These are phyloP conservation scores for Xiphorhynchus erythropygius DNA, from an alignment of 2,797 vertebrate species.

Conservation along the genomic window DNA sequence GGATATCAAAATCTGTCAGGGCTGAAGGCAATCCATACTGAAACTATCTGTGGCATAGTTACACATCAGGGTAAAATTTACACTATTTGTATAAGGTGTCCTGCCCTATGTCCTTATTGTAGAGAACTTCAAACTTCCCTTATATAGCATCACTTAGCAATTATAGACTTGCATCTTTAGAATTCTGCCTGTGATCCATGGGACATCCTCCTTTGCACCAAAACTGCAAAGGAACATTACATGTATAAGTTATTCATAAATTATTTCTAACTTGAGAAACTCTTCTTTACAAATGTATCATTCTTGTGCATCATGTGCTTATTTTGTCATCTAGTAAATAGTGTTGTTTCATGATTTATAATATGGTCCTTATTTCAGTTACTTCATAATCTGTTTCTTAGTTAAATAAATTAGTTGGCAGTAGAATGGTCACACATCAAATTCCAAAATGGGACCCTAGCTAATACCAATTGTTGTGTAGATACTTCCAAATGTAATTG, in stretches of 20 bases:
- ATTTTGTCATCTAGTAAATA: background rate
- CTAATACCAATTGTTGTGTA: background rate
- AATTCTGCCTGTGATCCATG: background rate
- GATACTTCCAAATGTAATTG: background rate
- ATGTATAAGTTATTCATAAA: background rate
- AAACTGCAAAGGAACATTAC: background rate
- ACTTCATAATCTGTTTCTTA: background rate
- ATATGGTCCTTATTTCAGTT: background rate
- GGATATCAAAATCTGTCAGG: background rate
- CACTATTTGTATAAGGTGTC: background rate
- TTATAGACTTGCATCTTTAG: background rate
- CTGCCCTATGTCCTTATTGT: background rate
- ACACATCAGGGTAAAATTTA: background rate
- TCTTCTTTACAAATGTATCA: background rate
- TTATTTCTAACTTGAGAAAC: background rate
- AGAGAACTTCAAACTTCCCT: background rate
- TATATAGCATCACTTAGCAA: background rate
- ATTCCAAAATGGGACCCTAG: background rate
- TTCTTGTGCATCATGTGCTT: background rate
- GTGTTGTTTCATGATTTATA: background rate
- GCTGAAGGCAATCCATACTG: background rate
- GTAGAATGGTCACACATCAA: background rate
- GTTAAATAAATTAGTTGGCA: background rate
- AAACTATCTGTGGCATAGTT: background rate
- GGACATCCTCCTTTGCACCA: background rate